Percentiles rank a stretch among this genome's conserved stretches.
Evolutionary conservation across 92 coral and sea anemone species (phyloP).

Genomic region (Siderastrea siderea): DNA sequence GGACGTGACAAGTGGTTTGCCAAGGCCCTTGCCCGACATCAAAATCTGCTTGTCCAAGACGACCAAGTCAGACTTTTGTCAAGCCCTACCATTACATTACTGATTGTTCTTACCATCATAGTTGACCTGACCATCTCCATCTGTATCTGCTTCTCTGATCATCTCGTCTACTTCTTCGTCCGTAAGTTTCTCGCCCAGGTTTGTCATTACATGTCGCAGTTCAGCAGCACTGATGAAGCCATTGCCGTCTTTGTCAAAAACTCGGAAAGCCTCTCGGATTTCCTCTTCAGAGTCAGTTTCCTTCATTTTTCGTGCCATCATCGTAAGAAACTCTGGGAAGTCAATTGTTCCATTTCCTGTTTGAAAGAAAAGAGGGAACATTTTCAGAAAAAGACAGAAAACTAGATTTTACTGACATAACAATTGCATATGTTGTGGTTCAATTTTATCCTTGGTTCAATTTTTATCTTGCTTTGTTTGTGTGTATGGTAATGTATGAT

Average conservation of each 20-base stretch:
- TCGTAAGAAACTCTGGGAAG: conserved; percentile 81
- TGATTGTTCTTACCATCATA: conserved; percentile 68
- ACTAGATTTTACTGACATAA: too few relatives aligned
- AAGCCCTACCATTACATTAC: too few relatives aligned
- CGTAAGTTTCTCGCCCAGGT: conserved; percentile 85
- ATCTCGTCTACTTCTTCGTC: conserved; percentile 87
- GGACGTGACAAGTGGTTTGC: too few relatives aligned
- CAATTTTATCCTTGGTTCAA: too few relatives aligned
- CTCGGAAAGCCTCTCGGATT: conserved; percentile 86
- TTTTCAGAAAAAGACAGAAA: background rate
- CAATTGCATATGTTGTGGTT: too few relatives aligned
- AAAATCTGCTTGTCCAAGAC: too few relatives aligned
- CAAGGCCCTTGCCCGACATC: too few relatives aligned
- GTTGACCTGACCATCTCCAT: conserved; percentile 87
- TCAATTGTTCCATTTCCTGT: conserved; percentile 86
- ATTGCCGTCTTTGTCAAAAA: conserved; percentile 85
- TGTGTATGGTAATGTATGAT: too few relatives aligned
- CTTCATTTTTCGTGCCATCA: conserved; percentile 90
- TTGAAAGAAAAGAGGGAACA: background rate
- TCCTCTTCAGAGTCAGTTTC: conserved; percentile 88
- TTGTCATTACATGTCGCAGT: conserved; percentile 82
- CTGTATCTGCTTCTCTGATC: conserved; percentile 85
- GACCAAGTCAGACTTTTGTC: too few relatives aligned
- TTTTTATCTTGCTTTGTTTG: too few relatives aligned
- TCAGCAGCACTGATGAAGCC: conserved; percentile 89